Conservation (phyloP, 2,888 invertebrate genomes). For the Norana najaformis region DNA sequence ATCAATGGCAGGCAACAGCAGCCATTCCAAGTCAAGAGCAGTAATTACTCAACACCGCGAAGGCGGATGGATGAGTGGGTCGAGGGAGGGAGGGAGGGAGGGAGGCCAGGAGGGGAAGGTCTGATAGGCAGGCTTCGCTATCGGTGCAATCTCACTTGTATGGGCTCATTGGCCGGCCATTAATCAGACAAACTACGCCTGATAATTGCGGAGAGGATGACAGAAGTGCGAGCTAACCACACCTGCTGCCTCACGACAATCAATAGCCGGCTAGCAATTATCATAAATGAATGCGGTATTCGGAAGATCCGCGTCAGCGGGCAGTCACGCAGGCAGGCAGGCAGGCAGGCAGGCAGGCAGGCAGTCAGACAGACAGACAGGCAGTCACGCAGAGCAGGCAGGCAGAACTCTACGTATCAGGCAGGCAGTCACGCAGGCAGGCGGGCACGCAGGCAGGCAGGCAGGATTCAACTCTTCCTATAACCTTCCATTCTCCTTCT, state of each 20-base stretch:
- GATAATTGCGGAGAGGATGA: background rate
- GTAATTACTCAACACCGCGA: background rate
- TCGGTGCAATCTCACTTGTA: background rate
- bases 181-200: conserved; percentile 13
- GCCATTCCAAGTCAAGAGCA: background rate
- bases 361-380: background rate
- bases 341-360: background rate
- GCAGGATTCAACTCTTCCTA: too few species aligned
- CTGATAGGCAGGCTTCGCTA: background rate
- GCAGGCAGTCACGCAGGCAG: too few species aligned
- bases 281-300: conserved; percentile 13
- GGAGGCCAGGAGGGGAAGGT: background rate
- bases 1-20: conserved; percentile 13
- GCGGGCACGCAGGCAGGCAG: background rate
- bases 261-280: conserved; percentile 7
- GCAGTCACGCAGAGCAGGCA: too few species aligned
- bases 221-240: background rate
- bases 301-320: background rate
- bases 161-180: background rate
- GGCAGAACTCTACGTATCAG: too few species aligned
- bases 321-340: too few species aligned
- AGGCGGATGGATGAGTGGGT: background rate
- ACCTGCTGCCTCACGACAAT: background rate
- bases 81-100: background rate
- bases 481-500: too few species aligned